These are phyloP conservation scores for Drosophila paucipuncta DNA, from an alignment of 2,888 invertebrate genomes.

Conservation along the genomic window DNA sequence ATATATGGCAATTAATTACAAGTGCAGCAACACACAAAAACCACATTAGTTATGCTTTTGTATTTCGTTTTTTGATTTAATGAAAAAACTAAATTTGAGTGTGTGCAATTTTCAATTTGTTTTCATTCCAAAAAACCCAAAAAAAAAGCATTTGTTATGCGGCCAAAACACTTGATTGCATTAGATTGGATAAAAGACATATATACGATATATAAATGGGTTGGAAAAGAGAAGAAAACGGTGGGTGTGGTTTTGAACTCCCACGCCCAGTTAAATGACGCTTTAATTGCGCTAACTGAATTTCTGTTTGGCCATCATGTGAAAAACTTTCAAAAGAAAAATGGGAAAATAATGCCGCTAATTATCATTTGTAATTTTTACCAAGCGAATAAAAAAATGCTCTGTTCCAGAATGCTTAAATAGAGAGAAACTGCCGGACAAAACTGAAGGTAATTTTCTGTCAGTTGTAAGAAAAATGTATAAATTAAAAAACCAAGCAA, in stretches of 20 bases:
- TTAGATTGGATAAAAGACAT: conserved; percentile 2
- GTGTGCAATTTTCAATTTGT: conserved; percentile 15
- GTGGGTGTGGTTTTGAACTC: conserved; percentile 42
- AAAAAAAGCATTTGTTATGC: conserved; percentile 61
- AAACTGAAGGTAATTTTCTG: conserved; percentile 10
- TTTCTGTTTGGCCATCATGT: conserved; percentile 33
- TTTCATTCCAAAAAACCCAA: conserved; percentile 33
- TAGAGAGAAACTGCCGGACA: conserved; percentile 61
- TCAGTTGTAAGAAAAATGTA: conserved; percentile 10
- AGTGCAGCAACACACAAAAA: conserved; percentile 49
- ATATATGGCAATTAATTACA: conserved; percentile 54
- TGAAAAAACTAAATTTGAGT: conserved; percentile 46
- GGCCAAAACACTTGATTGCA: conserved; percentile 27
- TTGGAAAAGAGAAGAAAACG: conserved; percentile 6
- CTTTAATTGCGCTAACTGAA: conserved; percentile 73
- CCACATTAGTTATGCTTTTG: conserved; percentile 55
- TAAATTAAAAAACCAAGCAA: conserved; percentile 46
- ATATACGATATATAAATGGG: neutral
- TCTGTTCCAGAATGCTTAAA: conserved; percentile 66
- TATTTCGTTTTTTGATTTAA: conserved; percentile 47
- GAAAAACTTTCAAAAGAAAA: conserved; percentile 65
- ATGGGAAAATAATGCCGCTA: conserved; percentile 79
- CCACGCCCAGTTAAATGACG: conserved; percentile 77
- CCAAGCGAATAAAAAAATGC: conserved; percentile 24
- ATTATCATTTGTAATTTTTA: conserved; percentile 71